phyloP scores from a whole-genome alignment of 23 tunicate species.

The Trididemnum miniatum region DNA sequence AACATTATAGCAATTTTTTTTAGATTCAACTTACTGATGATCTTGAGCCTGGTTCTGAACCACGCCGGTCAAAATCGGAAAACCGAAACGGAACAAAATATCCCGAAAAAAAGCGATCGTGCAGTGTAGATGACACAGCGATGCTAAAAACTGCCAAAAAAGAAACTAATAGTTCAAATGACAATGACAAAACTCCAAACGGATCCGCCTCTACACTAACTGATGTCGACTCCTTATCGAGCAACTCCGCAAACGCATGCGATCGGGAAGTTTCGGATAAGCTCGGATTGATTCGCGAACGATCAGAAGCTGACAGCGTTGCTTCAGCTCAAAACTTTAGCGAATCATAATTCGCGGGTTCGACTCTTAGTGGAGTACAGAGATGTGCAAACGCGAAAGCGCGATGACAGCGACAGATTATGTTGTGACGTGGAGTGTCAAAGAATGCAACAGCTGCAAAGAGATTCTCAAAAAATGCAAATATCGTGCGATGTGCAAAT shows the following conservation, averaged over 20 bases:
- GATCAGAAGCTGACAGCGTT: neutral
- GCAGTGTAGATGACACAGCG: constrained; percentile 1
- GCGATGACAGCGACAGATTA: no score
- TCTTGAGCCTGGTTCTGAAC: neutral
- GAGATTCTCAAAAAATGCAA: no score
- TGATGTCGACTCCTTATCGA: neutral
- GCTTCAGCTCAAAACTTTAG: no score
- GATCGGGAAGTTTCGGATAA: neutral
- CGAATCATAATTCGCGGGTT: no score
- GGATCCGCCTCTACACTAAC: neutral
- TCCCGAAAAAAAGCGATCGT: constrained; percentile 7
- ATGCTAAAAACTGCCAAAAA: neutral
- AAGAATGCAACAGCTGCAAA: no score
- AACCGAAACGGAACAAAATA: constrained; percentile 10
- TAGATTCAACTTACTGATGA: constrained; percentile 8
- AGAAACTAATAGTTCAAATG: neutral
- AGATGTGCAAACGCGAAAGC: no score
- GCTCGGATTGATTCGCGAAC: neutral
- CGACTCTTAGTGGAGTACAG: no score
- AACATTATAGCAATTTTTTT: neutral
- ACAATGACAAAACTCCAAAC: neutral
- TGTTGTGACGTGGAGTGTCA: no score
- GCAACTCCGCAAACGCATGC: neutral
- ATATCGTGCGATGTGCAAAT: no score
- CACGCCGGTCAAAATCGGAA: constrained; percentile 18